Evolutionary conservation across 2,888 invertebrate species (phyloP), one percentile per base, ranked within the genome.

Genomic region (Papilio demoleus): DNA sequence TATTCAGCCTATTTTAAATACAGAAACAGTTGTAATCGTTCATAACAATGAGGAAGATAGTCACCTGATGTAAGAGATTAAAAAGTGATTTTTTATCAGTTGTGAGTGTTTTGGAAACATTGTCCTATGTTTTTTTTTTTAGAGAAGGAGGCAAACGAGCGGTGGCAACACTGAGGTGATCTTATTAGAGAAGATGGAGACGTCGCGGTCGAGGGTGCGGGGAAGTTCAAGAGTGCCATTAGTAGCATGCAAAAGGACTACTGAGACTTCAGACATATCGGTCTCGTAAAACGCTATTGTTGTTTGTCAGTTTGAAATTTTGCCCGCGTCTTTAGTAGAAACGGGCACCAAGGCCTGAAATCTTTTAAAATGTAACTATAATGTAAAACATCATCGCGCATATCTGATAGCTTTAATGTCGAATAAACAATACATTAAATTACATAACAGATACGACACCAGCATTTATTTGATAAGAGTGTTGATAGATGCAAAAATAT

Each of bases 1-100:
- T 63, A 58, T 47, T 40, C 60, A 63, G n/a, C 53, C 22, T 19
- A 66, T 38, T 56, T 67, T 65, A 64, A 56, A 67, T 67, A 61
- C 36, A 38, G 14, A 19, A 19, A 61, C 17, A 60, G 14, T 61
- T 53, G 50, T 36, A 24, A 59, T 6, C 45, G 12, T 17, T 17
- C 47, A 63, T 14, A 22, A 50, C 11, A 50, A 50, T 24, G 17
- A 24, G 24, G 14, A 50, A 50, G 22, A 50, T 24, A 22, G 50
- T 24, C 22, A 42, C 19, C 19, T 45, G 45, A 45, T 45, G 45
- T 11, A 19, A 45, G 45, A 19, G 45, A 19, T 45, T 45, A 45
- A 9, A 17, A 19, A 45, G 9, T 11, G 4, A 47, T 12, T 22
- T 17, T 12, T 11, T 22, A 6, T 9, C 8, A 9, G n/a, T 36